These are phyloP conservation scores for Cyprinodon diabolis DNA, from an alignment of 2,797 vertebrate genomes.

Conservation along the genomic window DNA sequence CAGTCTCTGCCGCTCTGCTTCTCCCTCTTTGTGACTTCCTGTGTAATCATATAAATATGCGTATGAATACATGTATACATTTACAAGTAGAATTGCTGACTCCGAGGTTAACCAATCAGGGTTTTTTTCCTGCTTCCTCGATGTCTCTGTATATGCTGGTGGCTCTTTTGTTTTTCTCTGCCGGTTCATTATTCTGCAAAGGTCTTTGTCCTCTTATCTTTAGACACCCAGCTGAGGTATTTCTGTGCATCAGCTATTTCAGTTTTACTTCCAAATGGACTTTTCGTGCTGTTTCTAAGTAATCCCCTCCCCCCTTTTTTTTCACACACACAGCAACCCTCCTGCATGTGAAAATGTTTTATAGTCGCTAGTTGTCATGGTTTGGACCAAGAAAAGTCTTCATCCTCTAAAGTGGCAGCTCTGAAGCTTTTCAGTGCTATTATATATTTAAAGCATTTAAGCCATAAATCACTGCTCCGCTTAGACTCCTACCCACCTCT, in stretches of 20 bases:
- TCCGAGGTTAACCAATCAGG: slow-evolving; percentile 29
- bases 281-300: slow-evolving; percentile 74
- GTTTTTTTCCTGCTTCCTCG: neutral
- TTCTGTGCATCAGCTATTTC: slow-evolving; percentile 67
- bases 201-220: slow-evolving; percentile 66
- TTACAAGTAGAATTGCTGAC: slow-evolving; percentile 25
- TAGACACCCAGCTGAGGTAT: slow-evolving; percentile 64
- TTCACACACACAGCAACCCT: slow-evolving; percentile 3
- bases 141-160: slow-evolving; percentile 19
- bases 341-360: slow-evolving; percentile 40
- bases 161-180: slow-evolving; percentile 29
- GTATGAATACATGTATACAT: slow-evolving; percentile 34
- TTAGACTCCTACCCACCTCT: slow-evolving; percentile 47
- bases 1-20: slow-evolving; percentile 37
- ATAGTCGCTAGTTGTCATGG: slow-evolving; percentile 26
- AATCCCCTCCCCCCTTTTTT: slow-evolving; percentile 33
- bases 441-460: slow-evolving; percentile 67
- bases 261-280: slow-evolving; percentile 74
- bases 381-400: slow-evolving; percentile 47
- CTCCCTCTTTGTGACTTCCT: slow-evolving; percentile 59
- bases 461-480: slow-evolving; percentile 49
- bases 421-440: slow-evolving; percentile 51
- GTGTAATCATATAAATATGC: slow-evolving; percentile 66
- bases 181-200: slow-evolving; percentile 68
- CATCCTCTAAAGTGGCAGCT: slow-evolving; percentile 48